Evolutionary conservation across 2,797 vertebrate genomes (phyloP), one percentile per base, ranked within the genome.

Genomic region (Schizopygopsis pylzovi): DNA sequence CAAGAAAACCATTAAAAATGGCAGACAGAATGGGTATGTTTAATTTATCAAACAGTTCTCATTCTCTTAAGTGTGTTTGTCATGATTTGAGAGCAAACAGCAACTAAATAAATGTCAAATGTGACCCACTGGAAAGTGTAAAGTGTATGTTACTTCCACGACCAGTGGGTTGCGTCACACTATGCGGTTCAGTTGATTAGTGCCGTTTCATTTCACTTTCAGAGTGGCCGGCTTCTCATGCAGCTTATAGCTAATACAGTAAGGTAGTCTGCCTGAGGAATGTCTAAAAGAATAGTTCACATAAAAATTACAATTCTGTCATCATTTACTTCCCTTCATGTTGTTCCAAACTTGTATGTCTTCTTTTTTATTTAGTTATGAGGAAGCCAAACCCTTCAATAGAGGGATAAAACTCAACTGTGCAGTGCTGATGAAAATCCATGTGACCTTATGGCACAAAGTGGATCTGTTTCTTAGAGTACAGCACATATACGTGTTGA

Each of bases 221-320:
- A 54, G 22, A 72, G 37, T 28, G 20, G 15, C 59, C 2, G 37
- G 37, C 12, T 56, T 82, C 13, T 25, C 22, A 0, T 82, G 10
- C 13, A 59, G 63, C n/a, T 81, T 39, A 80, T 76, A 52, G 33
- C n/a, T 52, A 61, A 79, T 56, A 37, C 76, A 79, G 18, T 22
- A 56, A 59, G 12, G 41, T 41, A 28, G 37, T 79, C 77, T 56
- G 10, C 18, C 28, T 68, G 3, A 81, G 63, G 11, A 39, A 68
- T 4, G 5, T 65, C 28, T 65, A 65, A 73, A 73, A n/a, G 7
- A 28, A 73, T 47, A 73, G 71, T 73, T 73, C 11, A 72, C 41
- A 45, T 72, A 43, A 45, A 39, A 67, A 59, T 59, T 25, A 25
- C 10, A 37, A 67, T 67, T 67, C 65, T 37, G 63, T 33, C 15